Evolutionary conservation across 1,140 invertebrate genomes (phyloP).

Genomic region (Arctopsyche grandis): DNA sequence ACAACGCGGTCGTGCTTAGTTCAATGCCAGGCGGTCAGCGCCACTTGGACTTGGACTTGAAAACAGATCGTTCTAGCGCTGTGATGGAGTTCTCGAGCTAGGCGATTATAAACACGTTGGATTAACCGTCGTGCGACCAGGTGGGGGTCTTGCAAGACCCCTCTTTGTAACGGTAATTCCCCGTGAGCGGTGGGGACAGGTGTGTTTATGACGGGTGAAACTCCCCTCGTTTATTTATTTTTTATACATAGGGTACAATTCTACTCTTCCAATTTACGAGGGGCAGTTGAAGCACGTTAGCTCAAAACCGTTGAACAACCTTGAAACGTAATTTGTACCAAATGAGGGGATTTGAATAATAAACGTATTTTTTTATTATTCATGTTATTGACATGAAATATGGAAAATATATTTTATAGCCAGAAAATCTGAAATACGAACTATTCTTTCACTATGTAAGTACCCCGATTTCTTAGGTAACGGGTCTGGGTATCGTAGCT

Average conservation of each 20-base stretch:
- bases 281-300: not conserved
- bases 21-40: conserved; percentile 24
- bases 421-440: too few species aligned
- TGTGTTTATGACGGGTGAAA: not conserved
- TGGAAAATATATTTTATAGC: too few species aligned
- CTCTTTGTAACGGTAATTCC: not conserved
- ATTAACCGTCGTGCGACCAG: conserved; percentile 1
- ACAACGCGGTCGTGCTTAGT: not conserved
- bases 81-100: too few species aligned
- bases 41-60: not conserved
- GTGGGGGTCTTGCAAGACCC: not conserved
- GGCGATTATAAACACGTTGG: not conserved
- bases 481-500: too few species aligned
- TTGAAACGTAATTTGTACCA: not conserved
- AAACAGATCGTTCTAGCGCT: not conserved
- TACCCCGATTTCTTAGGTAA: too few species aligned
- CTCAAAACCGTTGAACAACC: conserved; percentile 17
- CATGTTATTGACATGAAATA: not conserved
- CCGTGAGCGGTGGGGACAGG: conserved; percentile 5
- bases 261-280: not conserved
- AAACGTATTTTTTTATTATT: too few species aligned
- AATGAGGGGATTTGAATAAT: not conserved
- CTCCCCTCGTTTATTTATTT: not conserved
- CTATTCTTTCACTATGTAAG: too few species aligned
- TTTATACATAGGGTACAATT: not conserved